These are phyloP conservation scores for Dasyornis broadbenti DNA, from an alignment of 2,113 vertebrate genomes.

Conservation along the genomic window DNA sequence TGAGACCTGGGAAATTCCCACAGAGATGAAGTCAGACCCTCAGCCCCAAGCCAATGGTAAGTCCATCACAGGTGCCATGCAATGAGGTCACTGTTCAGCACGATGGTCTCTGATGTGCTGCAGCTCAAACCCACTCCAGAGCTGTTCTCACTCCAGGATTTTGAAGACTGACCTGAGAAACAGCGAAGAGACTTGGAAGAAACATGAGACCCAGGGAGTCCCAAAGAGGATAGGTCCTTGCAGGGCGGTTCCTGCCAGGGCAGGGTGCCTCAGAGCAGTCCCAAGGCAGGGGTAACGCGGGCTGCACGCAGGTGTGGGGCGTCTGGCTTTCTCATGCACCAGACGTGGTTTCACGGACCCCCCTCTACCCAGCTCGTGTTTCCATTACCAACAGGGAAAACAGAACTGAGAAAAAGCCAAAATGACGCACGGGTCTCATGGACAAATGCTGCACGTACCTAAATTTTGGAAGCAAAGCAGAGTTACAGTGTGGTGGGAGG, in stretches of 20 bases:
- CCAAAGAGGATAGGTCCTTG: background rate
- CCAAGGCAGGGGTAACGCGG: fast-evolving
- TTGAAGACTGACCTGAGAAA: background rate
- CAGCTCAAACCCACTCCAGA: background rate
- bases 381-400: background rate
- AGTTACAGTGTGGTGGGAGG: background rate
- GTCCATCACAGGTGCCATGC: background rate
- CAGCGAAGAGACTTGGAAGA: background rate
- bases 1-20: background rate
- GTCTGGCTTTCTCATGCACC: background rate
- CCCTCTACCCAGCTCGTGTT: background rate
- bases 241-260: background rate
- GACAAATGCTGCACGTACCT: background rate
- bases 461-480: background rate
- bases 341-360: background rate
- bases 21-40: constrained; percentile 15
- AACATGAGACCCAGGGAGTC: background rate
- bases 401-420: background rate
- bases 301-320: background rate
- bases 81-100: constrained; percentile 36
- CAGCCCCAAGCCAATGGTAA: background rate
- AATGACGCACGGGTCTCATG: background rate
- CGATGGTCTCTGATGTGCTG: fast-evolving
- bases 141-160: background rate
- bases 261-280: background rate